Conservation (phyloP, 2,888 invertebrate species). For the Tipula lateralis region DNA sequence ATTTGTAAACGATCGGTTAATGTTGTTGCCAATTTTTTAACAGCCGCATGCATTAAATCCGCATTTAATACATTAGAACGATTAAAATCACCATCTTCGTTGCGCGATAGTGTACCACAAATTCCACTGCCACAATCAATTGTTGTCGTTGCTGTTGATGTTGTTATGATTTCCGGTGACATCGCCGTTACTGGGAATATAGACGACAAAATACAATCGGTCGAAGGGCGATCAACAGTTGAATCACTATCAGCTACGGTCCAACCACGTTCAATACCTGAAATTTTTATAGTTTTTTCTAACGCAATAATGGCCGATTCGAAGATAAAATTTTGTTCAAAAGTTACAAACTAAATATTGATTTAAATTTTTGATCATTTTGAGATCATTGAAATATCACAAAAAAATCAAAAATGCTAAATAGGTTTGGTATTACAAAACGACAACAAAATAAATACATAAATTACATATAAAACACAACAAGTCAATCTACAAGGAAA, state of each 20-base stretch:
- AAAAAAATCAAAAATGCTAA: background rate
- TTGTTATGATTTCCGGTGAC: constrained; percentile 31
- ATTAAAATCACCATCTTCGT: background rate
- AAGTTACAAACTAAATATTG: background rate
- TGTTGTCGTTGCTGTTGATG: background rate
- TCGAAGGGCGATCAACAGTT: constrained; percentile 32
- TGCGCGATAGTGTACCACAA: background rate
- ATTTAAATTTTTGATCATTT: background rate
- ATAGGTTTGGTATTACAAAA: background rate
- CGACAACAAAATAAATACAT: background rate
- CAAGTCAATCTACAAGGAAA: background rate
- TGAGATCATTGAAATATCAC: background rate
- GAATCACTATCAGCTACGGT: constrained; percentile 37
- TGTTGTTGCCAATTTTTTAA: constrained; percentile 26
- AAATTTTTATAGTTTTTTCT: constrained; percentile 30
- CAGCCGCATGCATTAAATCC: constrained; percentile 26
- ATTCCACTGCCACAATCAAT: background rate
- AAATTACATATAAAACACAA: constrained; percentile 19
- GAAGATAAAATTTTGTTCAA: background rate
- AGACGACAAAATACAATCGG: too few relatives aligned
- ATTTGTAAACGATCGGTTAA: background rate
- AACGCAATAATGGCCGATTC: constrained; percentile 19
- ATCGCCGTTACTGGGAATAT: too few relatives aligned
- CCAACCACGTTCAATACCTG: constrained; percentile 37
- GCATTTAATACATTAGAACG: background rate